Evolutionary conservation across 1,140 invertebrate genomes (phyloP), one percentile per base, ranked within the genome.

Genomic region (Neotoxoptera formosana): DNA sequence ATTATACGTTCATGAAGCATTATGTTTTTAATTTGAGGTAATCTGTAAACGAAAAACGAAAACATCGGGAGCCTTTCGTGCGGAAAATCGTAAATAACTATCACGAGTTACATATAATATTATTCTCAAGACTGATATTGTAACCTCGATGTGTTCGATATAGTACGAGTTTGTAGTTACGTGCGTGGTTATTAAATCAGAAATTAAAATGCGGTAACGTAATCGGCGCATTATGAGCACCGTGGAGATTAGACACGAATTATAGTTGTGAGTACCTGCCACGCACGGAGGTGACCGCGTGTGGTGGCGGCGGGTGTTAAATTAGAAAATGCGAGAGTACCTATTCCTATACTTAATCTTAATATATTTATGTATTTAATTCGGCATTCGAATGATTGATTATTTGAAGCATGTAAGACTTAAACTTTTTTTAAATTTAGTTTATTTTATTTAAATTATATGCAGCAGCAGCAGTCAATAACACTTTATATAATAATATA

Each of bases 31-130:
- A 83, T 84, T 84, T 84, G 36, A 0, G 17, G 60, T n/a, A n/a
- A 60, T n/a, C 34, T 6, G 17, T 30, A 47, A 87, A 47, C 45
- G 11, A 86, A 86, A 45, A 45, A 47, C 45, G 11, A 86, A 86
- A 45, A 45, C 45, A 47, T 47, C 45, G 30, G 89, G 51, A 60
- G 89, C 30, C 48, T 91, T 91, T 91, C 90, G 90, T 60, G 90
- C 89, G 36, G 53, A 47, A 67, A 91, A 45, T 67, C 30, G 47
- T 45, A 91, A 76, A 90, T 91, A 45, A 91, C 76, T 67, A 67
- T 23, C 11, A 88, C 17, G 47, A 89, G 51, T 53, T 36, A 67
- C 53, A 25, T 91, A n/a, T n/a, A n/a, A n/a, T n/a, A 41, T 34
- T 45, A 45, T 45, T 67, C 36, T 17, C 30, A 45, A 30, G 30